Percentiles rank a stretch among this genome's conserved stretches.
These are phyloP conservation scores for Chironomus tepperi DNA, from an alignment of 1,140 invertebrate genomes.

Conservation along the genomic window DNA sequence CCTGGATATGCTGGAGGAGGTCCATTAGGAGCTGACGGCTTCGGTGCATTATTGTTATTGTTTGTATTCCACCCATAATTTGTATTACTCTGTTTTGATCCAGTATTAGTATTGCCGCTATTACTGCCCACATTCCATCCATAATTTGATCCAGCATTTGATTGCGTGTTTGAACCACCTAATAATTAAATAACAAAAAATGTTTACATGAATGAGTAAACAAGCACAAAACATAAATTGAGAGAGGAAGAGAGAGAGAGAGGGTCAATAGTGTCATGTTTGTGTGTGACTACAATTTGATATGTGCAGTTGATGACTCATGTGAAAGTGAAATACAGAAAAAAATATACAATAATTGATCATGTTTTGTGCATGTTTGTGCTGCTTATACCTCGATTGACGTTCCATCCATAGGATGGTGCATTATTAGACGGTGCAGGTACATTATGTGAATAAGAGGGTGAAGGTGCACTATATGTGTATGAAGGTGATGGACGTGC, in stretches of 20 bases:
- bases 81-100: background rate
- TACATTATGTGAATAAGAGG: background rate
- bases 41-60: background rate
- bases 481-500: background rate
- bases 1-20: background rate
- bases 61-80: background rate
- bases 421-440: background rate
- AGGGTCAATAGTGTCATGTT: background rate
- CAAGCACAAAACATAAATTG: background rate
- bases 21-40: background rate
- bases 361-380: background rate
- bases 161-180: background rate
- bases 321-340: background rate
- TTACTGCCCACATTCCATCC: conserved; percentile 11
- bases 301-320: background rate
- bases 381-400: background rate
- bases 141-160: background rate
- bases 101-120: background rate
- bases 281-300: background rate
- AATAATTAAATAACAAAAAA: background rate
- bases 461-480: background rate
- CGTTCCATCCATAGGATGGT: conserved; percentile 15
- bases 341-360: background rate
- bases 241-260: background rate
- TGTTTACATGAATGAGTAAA: background rate